Evolutionary conservation across 2,888 invertebrate species (phyloP).

Genomic region (Leptinotarsa haldemani): DNA sequence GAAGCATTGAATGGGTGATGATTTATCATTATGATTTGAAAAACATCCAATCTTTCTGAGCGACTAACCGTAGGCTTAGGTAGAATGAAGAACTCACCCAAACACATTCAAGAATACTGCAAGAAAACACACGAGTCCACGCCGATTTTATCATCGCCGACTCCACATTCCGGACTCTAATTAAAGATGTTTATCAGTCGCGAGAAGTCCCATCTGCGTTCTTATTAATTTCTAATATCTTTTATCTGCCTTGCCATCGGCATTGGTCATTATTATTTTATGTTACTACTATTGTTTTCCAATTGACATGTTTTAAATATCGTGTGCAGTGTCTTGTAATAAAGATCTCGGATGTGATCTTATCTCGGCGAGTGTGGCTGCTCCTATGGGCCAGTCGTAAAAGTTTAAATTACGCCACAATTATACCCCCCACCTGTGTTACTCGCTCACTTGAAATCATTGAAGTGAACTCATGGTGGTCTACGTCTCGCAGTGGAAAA

Average conservation of each 20-base stretch:
- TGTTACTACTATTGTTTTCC: conserved; percentile 55
- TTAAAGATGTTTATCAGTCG: conserved; percentile 57
- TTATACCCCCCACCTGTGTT: neutral
- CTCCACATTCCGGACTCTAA: conserved; percentile 58
- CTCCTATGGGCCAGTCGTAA: neutral
- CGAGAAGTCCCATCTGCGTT: conserved; percentile 62
- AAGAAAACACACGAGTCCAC: conserved; percentile 41
- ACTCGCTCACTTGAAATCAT: too few species aligned
- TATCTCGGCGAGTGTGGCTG: neutral
- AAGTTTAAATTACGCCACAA: conserved; percentile 8
- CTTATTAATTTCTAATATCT: conserved; percentile 65
- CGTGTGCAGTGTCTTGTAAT: conserved; percentile 3
- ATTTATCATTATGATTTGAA: too few species aligned
- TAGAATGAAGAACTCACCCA: too few species aligned
- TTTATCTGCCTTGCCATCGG: conserved; percentile 57
- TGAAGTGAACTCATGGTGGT: too few species aligned
- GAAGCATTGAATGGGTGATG: too few species aligned
- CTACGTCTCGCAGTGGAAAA: too few species aligned
- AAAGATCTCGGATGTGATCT: conserved; percentile 2
- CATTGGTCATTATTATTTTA: conserved; percentile 51
- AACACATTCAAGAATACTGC: neutral
- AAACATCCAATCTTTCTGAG: too few species aligned
- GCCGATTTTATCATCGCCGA: conserved; percentile 53
- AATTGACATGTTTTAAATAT: conserved; percentile 46
- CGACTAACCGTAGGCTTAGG: too few species aligned